Evolutionary conservation across 2,888 invertebrate genomes (phyloP), one percentile per base, ranked within the genome.

Genomic region (Polydrusus cervinus): DNA sequence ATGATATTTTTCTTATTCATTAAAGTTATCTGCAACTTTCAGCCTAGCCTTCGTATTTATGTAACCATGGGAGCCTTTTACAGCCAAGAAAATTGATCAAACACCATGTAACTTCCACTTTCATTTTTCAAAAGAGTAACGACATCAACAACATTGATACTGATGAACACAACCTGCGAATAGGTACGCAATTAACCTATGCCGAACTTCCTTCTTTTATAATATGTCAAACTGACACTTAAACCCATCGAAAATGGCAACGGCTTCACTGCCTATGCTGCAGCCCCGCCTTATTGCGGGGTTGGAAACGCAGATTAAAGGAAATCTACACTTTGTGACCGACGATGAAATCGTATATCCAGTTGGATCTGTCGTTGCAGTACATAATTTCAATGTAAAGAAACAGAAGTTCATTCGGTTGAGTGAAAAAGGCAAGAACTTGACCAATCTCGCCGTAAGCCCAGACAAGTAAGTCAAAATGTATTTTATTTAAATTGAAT

Each of bases 291-390:
- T 91, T 79, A 89, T 92, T 81, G 91, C 91, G 79, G 93, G 93
- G 3, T 86, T 94, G 20, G 89, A 90, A 69, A 92, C 92, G 14
- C 89, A 91, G 77, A 89, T 91, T 75, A 88, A 89, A 80, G 92
- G 92, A 71, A 95, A 95, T 85, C 92, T 92, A 7, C 92, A 93
- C 83, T 95, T 92, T 82, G 87, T 93, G 70, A 89, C 90, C 18
- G 94, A 93, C 83, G 91, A 93, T 30, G 95, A 95, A 83, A 90
- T 95, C 47, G 88, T 95, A 62, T 95, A 95, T 86, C 94, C 95
- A 0, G 93, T 93, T 38, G 95, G 95, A 66, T 92, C 93, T 65
- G 93, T 93, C 0, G 87, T 96, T 62, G 90, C 92, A 0, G 89
- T 95, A 75, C 94, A 96, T 81, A 93, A 95, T 84, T 91, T 91